Base-by-base conservation (phyloP, 2,797 vertebrate genomes). In the Falco biarmicus region DNA sequence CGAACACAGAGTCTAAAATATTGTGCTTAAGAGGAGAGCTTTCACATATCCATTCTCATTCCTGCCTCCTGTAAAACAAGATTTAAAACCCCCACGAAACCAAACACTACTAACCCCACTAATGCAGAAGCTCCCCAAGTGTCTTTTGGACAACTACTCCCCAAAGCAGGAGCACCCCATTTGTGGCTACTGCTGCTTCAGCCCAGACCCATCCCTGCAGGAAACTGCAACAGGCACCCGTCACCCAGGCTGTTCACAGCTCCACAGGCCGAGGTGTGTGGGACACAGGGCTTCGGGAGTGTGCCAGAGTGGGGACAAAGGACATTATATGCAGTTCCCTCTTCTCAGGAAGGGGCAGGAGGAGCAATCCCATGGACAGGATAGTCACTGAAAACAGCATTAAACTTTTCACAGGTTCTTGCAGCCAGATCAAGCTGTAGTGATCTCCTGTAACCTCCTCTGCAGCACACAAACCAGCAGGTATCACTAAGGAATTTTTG, bases 191-290 rank as follows among this genome's bases (percentile, higher is more conserved):
- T 61, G 54, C 25, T 56, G 15, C 41, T 76, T 75, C 57, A 69
- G 20, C 24, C 47, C 28, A 63, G n/a, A 17, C 21, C 54, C 19
- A 22, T 63, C 11, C 21, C 28, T 0, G 0, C 48, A 18, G n/a
- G 39, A 39, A 89, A 32, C 47, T 12, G 31, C 65, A 50, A 6
- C 14, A 69, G 25, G 10, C 18, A 70, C 13, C 22, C 15, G 34
- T 10, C 28, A 24, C 50, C 5, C 51, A 20, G 51, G 65, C 13
- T 56, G 5, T 28, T 66, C 2, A 3, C 39, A 34, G 61, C 45
- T 64, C 47, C 45, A 8, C 14, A 63, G 57, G 26, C 57, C 59
- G 47, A 84, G 31, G 34, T 48, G 45, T 9, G 12, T 4, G 9
- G 22, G 25, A 57, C 26, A 32, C 0, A 0, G 26, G 22, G 11